Conservation (phyloP, 2,888 invertebrate species). For the Agrochola circellaris region DNA sequence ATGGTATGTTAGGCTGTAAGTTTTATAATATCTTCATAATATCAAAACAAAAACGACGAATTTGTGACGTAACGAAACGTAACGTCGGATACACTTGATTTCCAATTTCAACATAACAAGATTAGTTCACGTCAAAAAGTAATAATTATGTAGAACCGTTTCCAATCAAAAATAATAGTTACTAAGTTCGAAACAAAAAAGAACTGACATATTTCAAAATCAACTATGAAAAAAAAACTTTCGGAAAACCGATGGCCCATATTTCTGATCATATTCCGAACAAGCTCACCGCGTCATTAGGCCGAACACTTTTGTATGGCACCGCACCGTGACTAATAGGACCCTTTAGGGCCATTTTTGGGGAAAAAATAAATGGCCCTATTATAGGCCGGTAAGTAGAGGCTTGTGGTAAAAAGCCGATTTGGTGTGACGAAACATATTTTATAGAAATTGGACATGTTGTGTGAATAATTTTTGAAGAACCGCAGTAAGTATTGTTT, state of each 20-base stretch:
- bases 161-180: conserved; percentile 58
- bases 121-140: conserved; percentile 58
- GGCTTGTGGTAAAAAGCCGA: conserved; percentile 77
- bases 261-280: conserved; percentile 67
- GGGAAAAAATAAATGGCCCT: conserved; percentile 82
- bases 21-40: not conserved
- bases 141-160: conserved; percentile 50
- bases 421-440: conserved; percentile 74
- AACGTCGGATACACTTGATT: conserved; percentile 47
- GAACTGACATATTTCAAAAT: conserved; percentile 58
- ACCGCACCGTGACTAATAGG: conserved; percentile 86
- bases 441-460: conserved; percentile 75
- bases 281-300: conserved; percentile 73
- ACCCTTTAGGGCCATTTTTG: conserved; percentile 81
- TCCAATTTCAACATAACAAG: conserved; percentile 49
- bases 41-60: conserved; percentile 10
- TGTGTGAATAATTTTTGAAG: conserved; percentile 68
- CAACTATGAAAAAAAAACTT: conserved; percentile 40
- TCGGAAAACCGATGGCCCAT: conserved; percentile 60
- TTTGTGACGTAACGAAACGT: conserved; percentile 17
- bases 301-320: conserved; percentile 75
- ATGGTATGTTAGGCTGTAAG: not conserved
- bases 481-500: conserved; percentile 44
- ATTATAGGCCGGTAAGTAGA: conserved; percentile 72
- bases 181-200: conserved; percentile 50